Percentiles rank a stretch among this genome's conserved stretches.
These are phyloP conservation scores for Centropristis striata DNA, from an alignment of 2,113 vertebrate species.

Conservation along the genomic window DNA sequence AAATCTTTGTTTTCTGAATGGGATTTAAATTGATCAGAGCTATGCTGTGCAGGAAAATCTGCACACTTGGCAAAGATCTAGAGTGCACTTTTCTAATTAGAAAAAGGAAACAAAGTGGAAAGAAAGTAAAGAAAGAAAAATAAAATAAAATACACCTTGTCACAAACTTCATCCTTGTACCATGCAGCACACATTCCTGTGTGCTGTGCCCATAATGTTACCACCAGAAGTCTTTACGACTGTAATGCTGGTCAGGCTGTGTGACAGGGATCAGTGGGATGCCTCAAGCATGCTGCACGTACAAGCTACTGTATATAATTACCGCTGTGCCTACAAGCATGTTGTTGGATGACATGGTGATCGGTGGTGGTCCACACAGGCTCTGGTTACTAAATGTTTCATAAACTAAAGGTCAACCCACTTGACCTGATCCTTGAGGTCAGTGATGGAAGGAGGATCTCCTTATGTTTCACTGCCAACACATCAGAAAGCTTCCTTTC, in stretches of 20 bases:
- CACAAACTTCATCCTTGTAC: not conserved
- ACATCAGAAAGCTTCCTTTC: conserved; percentile 23
- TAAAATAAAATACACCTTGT: no score
- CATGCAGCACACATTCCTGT: conserved; percentile 39
- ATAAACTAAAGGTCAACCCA: conserved; percentile 65
- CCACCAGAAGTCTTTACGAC: conserved; percentile 18
- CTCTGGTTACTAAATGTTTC: conserved; percentile 68
- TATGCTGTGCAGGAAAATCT: no score
- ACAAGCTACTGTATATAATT: conserved; percentile 57
- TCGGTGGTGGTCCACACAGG: conserved; percentile 43
- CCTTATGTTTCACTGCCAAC: conserved; percentile 41
- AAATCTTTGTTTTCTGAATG: no score
- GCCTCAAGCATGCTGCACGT: conserved; percentile 19
- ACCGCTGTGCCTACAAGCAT: conserved; percentile 29
- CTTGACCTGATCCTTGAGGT: conserved; percentile 37
- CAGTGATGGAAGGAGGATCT: conserved; percentile 32
- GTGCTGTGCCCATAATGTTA: not conserved
- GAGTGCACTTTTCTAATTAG: no score
- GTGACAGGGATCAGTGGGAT: conserved; percentile 43
- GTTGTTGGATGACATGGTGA: conserved; percentile 7
- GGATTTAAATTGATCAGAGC: no score
- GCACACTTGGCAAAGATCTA: no score
- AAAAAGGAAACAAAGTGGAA: no score
- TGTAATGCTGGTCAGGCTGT: conserved; percentile 37
- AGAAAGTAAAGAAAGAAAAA: no score